Evolutionary conservation across 2,113 vertebrate species (phyloP), one percentile per base, ranked within the genome.

Genomic region (Forbesichthys papilliferus): DNA sequence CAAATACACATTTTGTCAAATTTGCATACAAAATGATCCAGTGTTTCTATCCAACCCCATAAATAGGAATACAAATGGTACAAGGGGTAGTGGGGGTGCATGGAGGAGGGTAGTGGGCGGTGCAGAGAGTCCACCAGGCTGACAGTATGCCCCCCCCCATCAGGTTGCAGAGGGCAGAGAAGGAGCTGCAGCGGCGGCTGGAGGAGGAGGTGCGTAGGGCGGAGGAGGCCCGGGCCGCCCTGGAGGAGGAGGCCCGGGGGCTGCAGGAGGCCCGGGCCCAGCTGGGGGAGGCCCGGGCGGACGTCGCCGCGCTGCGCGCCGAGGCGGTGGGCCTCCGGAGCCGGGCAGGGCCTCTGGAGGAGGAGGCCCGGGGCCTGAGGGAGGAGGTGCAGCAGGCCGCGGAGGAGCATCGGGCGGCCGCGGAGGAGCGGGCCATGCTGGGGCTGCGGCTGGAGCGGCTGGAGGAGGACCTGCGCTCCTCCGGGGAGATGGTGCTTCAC

Each of bases 361-460:
- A 90, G 63, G 68, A 83, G 83, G 59, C 91, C 92, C 49, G 89
- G 94, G 72, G 64, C 83, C 3, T 27, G 2, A 27, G 27, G 27
- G 27, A 27, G 27, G 90, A 87, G 58, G 88, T 86, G 4, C 90
- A 93, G 54, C 75, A 88, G 56, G 86, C 94, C 77, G 85, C 85
- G 57, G 65, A 20, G 0, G 63, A 84, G 42, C 87, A 95, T 70
- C 94, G 86, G 64, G 92, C 92, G 11, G 95, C 96, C 79, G 78
- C 79, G 9, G 92, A 92, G 11, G 93, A 95, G 68, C 94, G 93
- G 59, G 27, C 27, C 27, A 89, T 94, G 20, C 91, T 89, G 58
- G 93, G 90, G 69, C 87, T 99, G 66, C 92, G 60, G 11, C 90
- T 91, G 81, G 95, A 98, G 80, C 95, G 98, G 64, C 91, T 96